Evolutionary conservation across 2,797 vertebrate species (phyloP).

Genomic region (Nyctibius grandis): DNA sequence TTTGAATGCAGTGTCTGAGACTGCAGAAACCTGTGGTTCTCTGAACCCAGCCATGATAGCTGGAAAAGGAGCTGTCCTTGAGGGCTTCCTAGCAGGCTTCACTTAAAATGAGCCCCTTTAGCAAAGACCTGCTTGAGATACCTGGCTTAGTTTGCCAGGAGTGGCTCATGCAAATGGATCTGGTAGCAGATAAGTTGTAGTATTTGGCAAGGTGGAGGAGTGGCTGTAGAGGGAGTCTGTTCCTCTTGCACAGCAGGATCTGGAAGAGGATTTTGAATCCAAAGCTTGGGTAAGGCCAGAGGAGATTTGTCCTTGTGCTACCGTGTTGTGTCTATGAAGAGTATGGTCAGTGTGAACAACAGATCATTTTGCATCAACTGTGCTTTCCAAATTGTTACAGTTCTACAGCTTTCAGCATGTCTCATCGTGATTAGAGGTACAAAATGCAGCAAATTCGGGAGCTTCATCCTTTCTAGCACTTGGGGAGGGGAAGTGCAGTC

Average conservation of each 20-base stretch:
- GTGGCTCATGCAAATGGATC: background rate
- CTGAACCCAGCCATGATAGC: background rate
- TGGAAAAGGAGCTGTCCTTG: background rate
- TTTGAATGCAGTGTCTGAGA: background rate
- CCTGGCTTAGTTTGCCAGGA: background rate
- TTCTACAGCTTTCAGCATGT: background rate
- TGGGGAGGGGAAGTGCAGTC: background rate
- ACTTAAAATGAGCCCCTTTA: background rate
- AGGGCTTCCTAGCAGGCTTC: background rate
- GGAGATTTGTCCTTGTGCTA: background rate
- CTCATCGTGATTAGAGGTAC: background rate
- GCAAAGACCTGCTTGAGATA: background rate
- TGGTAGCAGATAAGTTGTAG: background rate
- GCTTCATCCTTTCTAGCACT: background rate
- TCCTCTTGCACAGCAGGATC: background rate
- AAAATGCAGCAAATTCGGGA: background rate
- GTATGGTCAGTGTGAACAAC: background rate
- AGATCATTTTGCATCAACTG: background rate
- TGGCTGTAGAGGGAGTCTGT: background rate
- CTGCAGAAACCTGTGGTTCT: background rate
- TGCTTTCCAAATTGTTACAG: background rate
- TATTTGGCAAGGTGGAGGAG: background rate
- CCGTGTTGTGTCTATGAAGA: background rate
- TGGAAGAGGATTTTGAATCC: background rate
- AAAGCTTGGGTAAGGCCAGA: background rate